Base-by-base conservation (phyloP, 2,888 invertebrate genomes). In the Cyrtodaria siliqua region DNA sequence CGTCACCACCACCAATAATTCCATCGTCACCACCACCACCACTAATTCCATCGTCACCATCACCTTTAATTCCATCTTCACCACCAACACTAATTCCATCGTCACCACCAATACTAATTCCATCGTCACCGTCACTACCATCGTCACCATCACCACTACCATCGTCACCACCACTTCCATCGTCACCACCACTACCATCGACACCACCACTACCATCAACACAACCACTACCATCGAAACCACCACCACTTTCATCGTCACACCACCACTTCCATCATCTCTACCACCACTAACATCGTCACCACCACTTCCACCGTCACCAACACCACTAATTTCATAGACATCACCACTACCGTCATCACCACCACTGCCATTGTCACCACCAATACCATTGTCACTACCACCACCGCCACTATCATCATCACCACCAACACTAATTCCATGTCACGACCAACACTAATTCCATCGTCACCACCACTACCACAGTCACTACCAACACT, bases 21-120 rank as follows among this genome's bases (percentile, higher is more conserved):
- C 27, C 27, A 27, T n/a, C n/a, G 27, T 27, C 27, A 27, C 55
- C 27, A 27, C 55, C 16, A 55, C 27, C n/a, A 26, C 27, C 14
- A 55, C 27, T 55, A 27, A 24, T 55, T 26, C 27, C 14, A 55
- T 16, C 3, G 27, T 27, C 16, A 27, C 55, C 27, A 55, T 16
- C 18, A 55, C 59, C 20, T 38, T 40, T 59, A 59, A n/a, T 40
- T 38, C 59, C 38, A 24, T 12, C 6, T 23, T 40, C 9, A 55
- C 27, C n/a, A 55, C 55, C 9, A 27, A 14, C 27, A 55, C 55
- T 55, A 27, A 24, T 55, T 16, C 42, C 24, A 42, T 23, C 24
- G 27, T 16, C 18, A 55, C 27, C 16, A 24, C 20, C 23, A 52
- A 14, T 24, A 52, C 52, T 52, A 23, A 14, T 23, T 3, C 4